These are phyloP conservation scores for Coronaproctus castanopsis DNA, from an alignment of 2,888 invertebrate species.

Conservation along the genomic window DNA sequence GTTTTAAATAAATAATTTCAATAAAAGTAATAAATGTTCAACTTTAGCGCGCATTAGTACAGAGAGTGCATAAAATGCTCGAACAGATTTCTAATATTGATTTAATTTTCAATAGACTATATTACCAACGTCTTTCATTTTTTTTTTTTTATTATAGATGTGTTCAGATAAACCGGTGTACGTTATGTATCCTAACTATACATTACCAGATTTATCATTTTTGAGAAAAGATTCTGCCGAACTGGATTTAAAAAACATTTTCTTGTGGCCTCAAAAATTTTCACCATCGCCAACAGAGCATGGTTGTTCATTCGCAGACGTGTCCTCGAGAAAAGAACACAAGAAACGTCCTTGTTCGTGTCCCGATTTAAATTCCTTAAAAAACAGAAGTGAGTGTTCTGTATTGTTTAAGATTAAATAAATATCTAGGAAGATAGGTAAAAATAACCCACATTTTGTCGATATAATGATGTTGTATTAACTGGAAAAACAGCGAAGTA, in stretches of 20 bases:
- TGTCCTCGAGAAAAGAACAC: conserved; percentile 23
- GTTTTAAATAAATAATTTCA: no score
- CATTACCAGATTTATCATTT: conserved; percentile 72
- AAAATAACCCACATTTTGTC: no score
- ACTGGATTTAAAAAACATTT: conserved; percentile 38
- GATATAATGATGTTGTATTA: no score
- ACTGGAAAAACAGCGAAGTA: no score
- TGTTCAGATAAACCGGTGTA: conserved; percentile 44
- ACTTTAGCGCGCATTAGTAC: no score
- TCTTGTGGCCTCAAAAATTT: conserved; percentile 48
- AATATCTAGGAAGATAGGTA: background rate
- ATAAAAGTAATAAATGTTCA: no score
- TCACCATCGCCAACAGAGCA: conserved; percentile 23
- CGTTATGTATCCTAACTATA: conserved; percentile 76
- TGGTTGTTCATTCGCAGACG: conserved; percentile 9
- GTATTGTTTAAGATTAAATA: no score
- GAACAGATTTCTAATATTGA: no score
- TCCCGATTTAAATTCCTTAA: conserved; percentile 59
- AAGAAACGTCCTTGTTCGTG: conserved; percentile 51
- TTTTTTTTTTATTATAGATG: conserved; percentile 1
- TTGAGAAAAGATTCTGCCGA: conserved; percentile 33
- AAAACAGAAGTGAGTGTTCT: conserved; percentile 45
- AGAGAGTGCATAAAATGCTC: no score
- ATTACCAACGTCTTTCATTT: no score
- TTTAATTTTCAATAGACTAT: no score